Evolutionary conservation across 2,888 invertebrate species (phyloP), one percentile per base, ranked within the genome.

Genomic region (Empis stercorea): DNA sequence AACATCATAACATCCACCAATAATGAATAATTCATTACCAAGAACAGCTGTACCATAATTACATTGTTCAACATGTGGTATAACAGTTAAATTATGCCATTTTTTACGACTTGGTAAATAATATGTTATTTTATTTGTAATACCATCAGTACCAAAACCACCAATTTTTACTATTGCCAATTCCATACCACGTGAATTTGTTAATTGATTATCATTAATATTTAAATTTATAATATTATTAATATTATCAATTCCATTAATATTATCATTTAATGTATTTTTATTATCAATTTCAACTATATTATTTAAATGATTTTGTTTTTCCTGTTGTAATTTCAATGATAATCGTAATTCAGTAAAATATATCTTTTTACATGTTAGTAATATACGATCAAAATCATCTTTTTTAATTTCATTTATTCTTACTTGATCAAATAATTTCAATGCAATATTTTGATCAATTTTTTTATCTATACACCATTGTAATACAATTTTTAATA

Each of bases 1-100:
- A 43, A 80, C 79, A 63, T 82, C 81, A 58, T 81, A 83, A 54
- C 82, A 81, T 1, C 83, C 84, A 13, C 83, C 84, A 13, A 82
- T 76, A 4, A 83, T 75, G 57, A 78, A 84, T 13, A 84, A 67
- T 56, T 79, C 76, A 59, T 84, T 84, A 51, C 79, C 75, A 10
- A 80, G 65, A 1, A 82, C 81, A 9, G 79, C 76, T 9, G 79
- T 76, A 2, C 83, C 83, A 63, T 80, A 83, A 61, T 82, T 81
- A 61, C 81, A 81, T 61, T 83, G 82, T 56, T 82, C 81, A 7
- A 83, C 77, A 57, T 83, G 81, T 1, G 84, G 84, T 55, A 84
- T 82, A 37, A 75, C 73, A 4, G 83, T 81, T 27, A 83, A 61
- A 54, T 75, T 73, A 54, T 76, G 73, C 80, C 82, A 81, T 58